Percentiles rank a stretch among this genome's conserved stretches.
These are phyloP conservation scores for Phytoseiulus persimilis DNA, from an alignment of 2,888 invertebrate species.

Conservation along the genomic window DNA sequence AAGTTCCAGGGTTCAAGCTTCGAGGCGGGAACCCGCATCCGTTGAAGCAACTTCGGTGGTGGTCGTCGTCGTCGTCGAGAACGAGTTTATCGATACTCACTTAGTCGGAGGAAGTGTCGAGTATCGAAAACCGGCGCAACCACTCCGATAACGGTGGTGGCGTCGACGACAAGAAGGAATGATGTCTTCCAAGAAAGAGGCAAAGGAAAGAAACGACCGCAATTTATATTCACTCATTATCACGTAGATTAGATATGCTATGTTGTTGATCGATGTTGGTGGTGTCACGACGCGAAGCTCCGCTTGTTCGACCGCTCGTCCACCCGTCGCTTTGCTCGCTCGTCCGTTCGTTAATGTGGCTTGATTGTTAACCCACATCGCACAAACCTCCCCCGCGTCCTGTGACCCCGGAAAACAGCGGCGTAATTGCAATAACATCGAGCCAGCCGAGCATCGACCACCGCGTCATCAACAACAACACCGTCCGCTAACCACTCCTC, in stretches of 20 bases:
- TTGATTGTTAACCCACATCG: not conserved
- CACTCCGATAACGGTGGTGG: not conserved
- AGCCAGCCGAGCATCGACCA: not conserved
- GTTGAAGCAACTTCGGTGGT: not conserved
- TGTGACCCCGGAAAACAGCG: not conserved
- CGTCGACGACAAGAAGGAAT: not conserved
- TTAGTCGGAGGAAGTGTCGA: not conserved
- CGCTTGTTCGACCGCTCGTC: not conserved
- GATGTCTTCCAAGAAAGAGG: not conserved
- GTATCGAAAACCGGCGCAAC: not conserved
- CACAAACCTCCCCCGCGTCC: slow-evolving; percentile 5
- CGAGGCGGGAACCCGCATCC: not conserved
- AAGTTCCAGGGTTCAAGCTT: not conserved
- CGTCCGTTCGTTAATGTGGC: not conserved
- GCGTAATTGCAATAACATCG: not conserved
- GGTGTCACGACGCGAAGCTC: not conserved
- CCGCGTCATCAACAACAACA: not conserved
- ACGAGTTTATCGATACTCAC: not conserved
- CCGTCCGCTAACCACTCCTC: not conserved
- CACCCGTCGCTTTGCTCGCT: not conserved
- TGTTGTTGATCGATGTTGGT: not conserved
- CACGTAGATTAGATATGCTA: slow-evolving; percentile 5
- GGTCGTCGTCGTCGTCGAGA: not conserved
- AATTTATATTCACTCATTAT: slow-evolving; percentile 5
- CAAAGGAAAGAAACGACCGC: not conserved